Evolutionary conservation across 2,113 vertebrate genomes (phyloP).

Genomic region (Pantherophis guttatus): DNA sequence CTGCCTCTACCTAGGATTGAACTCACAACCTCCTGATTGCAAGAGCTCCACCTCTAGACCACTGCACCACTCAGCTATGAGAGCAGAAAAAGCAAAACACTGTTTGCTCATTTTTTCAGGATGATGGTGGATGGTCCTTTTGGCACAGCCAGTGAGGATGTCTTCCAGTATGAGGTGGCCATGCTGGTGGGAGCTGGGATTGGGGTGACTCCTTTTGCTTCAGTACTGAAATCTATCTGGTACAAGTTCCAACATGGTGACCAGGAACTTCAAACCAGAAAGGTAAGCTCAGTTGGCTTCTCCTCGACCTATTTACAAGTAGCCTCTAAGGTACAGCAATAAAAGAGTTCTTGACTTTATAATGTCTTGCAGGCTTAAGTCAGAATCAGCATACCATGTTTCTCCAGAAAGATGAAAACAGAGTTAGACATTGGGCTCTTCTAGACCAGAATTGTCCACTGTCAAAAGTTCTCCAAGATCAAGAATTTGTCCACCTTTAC

Average conservation of each 20-base stretch:
- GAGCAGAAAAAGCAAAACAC: background rate
- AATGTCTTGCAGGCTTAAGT: background rate
- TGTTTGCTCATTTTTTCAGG: slow-evolving; percentile 59
- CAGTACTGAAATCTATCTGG: background rate
- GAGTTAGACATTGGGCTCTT: background rate
- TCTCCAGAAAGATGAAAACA: background rate
- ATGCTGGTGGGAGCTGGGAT: slow-evolving; percentile 83
- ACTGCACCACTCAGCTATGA: background rate
- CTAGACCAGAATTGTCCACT: background rate
- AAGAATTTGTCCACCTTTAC: background rate
- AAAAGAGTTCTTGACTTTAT: background rate
- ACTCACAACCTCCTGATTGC: too few species aligned
- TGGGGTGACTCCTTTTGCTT: background rate
- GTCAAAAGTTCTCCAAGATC: background rate
- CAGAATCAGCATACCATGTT: background rate
- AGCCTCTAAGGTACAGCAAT: background rate
- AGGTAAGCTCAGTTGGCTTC: slow-evolving; percentile 57
- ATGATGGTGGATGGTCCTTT: slow-evolving; percentile 89
- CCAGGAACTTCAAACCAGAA: slow-evolving; percentile 82
- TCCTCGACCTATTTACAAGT: background rate
- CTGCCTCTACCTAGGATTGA: too few species aligned
- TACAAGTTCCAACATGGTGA: slow-evolving; percentile 77
- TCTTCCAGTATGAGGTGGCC: slow-evolving; percentile 89
- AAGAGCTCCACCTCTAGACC: too few species aligned
- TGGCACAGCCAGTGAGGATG: slow-evolving; percentile 88